Evolutionary conservation across 2,797 vertebrate genomes (phyloP), one percentile per base, ranked within the genome.

Genomic region (Tragelaphus oryx): DNA sequence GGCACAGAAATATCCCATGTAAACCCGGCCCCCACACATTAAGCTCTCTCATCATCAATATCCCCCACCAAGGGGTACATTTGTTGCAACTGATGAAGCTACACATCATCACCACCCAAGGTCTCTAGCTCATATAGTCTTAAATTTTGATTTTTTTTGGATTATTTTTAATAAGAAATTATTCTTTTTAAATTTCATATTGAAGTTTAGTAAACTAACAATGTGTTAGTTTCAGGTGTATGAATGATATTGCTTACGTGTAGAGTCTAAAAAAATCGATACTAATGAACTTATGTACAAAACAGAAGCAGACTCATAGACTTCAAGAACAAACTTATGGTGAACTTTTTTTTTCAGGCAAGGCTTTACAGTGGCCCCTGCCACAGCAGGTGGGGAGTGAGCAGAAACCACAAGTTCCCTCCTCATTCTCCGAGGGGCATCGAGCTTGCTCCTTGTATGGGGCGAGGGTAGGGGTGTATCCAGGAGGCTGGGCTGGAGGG

Each of bases 401-500:
- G 33, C 5, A 41, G 20, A 71, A 24, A 71, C 65, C 6, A 6
- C 33, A 71, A 71, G 65, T 24, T 37, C 20, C 65, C 3, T 71
- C 33, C 65, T 71, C 18, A 24, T 20, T 71, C 20, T 6, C 33
- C 0, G 5, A 71, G 20, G 33, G 33, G 10, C 33, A 13, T 41
- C 1, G 0, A 41, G 65, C 65, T 71, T 41, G 65, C 20, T 71
- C 5, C 33, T 71, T 18, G 2, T 5, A 18, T 33, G n/a, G 60
- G 60, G 62, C 2, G 16, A 65, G n/a, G 62, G n/a, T 33, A 18
- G 62, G 30, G 62, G 62, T 65, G 10, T 12, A 12, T 41, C 65
- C 0, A 1, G 33, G 33, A 12, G 5, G 10, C 1, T 71, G 33
- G 20, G 20, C 33, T 41, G 33, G 37, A 71, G 20, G 68, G 33